Evolutionary conservation across 2,888 invertebrate species (phyloP), one percentile per base, ranked within the genome.

Genomic region (Netelia inedita): DNA sequence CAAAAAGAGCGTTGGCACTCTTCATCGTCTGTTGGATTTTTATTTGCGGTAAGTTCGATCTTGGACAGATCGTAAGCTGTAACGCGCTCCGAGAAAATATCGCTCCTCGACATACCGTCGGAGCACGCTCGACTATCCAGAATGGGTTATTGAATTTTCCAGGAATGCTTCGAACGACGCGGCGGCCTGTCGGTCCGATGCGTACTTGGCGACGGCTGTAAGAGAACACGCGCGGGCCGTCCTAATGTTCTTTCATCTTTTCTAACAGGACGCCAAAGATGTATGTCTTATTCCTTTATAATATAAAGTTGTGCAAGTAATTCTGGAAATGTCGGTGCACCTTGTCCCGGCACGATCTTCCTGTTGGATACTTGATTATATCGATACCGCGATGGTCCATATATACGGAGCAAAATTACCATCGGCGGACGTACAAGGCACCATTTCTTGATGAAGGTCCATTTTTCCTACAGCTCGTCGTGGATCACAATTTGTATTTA

Each of bases 191-290:
- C 90, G 89, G 83, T 88, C 88, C 19, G 90, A 91, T 71, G 90
- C 88, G 1, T 85, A 87, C 43, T 88, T 91, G 76, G 89, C 92
- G 14, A 88, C 90, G n/a, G 91, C 89, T 81, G 85, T 94, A 59
- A 93, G 92, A 82, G 90, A 90, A 68, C 91, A 92, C 80, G 91
- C 94, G 85, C 91, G 86, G 71, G 91, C 90, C 68, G 90, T 91
- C 16, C 86, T 94, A 71, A 90, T 91, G 61, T 93, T 93, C 87
- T 94, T 94, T 87, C 93, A 94, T 84, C 90, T 93, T 76, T 91
- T 91, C 83, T 94, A 93, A 89, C 88, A 89, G 55, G 91, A 94
- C 71, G 87, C 93, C 63, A 92, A 92, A 89, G 92, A 94, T 92
- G 94, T 94, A 91, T 85, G 84, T 65, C 23, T 19, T 35, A 16